Evolutionary conservation across 2,113 vertebrate species (phyloP).

Genomic region (Siphamia tubifer): DNA sequence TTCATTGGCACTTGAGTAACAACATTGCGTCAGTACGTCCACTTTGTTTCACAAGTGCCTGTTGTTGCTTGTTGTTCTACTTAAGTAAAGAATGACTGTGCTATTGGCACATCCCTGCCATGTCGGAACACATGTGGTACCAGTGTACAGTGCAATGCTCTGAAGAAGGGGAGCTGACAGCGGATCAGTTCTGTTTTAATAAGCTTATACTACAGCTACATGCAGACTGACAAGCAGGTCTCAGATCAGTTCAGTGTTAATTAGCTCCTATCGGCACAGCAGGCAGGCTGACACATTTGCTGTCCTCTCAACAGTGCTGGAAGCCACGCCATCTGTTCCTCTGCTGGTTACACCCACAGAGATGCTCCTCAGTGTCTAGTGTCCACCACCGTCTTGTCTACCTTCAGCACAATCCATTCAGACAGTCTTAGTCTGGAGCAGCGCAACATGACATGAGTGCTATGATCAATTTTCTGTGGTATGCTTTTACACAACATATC

Average conservation of each 20-base stretch:
- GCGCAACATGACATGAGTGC: not conserved
- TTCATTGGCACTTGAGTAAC: too few relatives aligned
- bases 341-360: not conserved
- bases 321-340: constrained; percentile 45
- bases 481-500: constrained; percentile 7
- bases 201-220: constrained; percentile 15
- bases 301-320: constrained; percentile 29
- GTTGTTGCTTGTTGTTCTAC: too few relatives aligned
- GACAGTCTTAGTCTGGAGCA: not conserved
- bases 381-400: not conserved
- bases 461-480: not conserved
- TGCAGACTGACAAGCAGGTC: constrained; percentile 39
- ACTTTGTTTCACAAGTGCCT: too few relatives aligned
- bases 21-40: too few relatives aligned
- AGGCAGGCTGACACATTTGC: constrained; percentile 22
- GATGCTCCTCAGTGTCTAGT: not conserved
- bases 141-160: not conserved
- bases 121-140: not conserved
- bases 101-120: too few relatives aligned
- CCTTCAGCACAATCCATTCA: constrained; percentile 14
- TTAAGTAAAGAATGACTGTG: too few relatives aligned
- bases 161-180: constrained; percentile 31
- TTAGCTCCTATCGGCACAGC: constrained; percentile 43
- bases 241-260: constrained; percentile 60
- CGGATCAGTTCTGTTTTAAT: constrained; percentile 48